phyloP scores from a whole-genome alignment of 2,888 invertebrate genomes.

The Pseudococcus longispinus region DNA sequence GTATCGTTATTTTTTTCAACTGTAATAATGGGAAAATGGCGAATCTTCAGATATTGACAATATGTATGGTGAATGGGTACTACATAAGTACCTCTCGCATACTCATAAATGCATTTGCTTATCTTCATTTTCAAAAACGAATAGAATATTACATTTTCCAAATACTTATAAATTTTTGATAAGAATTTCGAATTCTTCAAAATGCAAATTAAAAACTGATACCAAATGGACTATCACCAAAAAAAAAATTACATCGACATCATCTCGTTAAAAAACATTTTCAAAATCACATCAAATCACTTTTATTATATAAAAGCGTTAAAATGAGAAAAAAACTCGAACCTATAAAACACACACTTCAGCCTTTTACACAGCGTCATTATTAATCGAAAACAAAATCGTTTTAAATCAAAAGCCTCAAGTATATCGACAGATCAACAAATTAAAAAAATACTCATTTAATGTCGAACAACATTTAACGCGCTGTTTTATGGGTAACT shows the following conservation, averaged over 20 bases:
- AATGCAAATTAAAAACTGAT: not conserved
- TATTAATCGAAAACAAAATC: not conserved
- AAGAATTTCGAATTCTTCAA: not conserved
- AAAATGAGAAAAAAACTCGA: not conserved
- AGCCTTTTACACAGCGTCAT: not conserved
- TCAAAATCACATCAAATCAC: no score
- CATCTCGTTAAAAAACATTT: no score
- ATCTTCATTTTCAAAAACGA: not conserved
- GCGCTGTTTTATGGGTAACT: not conserved
- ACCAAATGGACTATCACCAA: not conserved
- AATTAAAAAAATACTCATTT: constrained; percentile 2
- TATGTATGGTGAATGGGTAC: not conserved
- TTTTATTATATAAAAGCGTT: no score
- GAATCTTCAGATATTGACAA: not conserved
- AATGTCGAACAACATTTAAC: not conserved
- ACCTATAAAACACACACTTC: not conserved
- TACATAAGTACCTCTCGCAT: not conserved
- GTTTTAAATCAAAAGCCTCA: not conserved
- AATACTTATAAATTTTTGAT: not conserved
- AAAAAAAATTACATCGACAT: no score
- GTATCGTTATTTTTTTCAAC: not conserved
- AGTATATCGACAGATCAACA: not conserved
- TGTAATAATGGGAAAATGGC: not conserved
- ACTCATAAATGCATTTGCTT: not conserved
- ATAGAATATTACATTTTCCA: not conserved